Conservation (phyloP, 30 jellyfish, hydroid and myxozoan species). For the Hydra vulgaris region DNA sequence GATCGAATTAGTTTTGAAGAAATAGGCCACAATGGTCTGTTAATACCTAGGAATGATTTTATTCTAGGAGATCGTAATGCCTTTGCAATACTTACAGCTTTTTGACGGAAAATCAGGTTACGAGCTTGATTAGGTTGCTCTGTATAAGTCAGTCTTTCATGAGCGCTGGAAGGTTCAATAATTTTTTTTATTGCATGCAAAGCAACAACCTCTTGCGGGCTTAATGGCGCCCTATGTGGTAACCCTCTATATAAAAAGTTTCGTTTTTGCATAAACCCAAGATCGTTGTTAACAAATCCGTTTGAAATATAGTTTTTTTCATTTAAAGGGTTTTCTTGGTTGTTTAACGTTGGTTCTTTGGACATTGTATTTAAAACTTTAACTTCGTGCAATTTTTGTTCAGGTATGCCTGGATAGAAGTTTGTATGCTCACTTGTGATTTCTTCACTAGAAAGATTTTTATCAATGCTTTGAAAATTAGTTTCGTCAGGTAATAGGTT, state of each 20-base stretch:
- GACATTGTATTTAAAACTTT: not conserved
- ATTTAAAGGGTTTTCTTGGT: not conserved
- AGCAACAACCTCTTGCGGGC: conserved; percentile 26
- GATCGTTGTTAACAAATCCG: not conserved
- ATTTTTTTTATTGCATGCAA: conserved; percentile 11
- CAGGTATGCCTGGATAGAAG: not conserved
- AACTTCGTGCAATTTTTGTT: conserved; percentile 6
- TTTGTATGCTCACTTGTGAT: not conserved
- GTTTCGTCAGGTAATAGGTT: not conserved
- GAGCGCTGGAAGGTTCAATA: conserved; percentile 22
- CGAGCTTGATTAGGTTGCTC: conserved; percentile 9
- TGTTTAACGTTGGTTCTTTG: not conserved
- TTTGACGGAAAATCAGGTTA: not conserved
- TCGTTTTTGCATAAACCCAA: not conserved
- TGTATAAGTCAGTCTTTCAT: not conserved
- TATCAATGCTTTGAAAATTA: not conserved
- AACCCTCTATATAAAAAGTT: not conserved
- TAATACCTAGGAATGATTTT: not conserved
- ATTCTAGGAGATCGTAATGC: not conserved
- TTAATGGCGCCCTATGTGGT: not conserved
- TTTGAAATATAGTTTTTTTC: not conserved
- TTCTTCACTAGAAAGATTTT: not conserved
- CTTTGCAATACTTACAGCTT: not conserved
- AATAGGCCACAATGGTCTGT: not conserved
- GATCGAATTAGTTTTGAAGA: not conserved